These are phyloP conservation scores for Lasioglossum zephyrum DNA, from an alignment of 2,888 invertebrate genomes.

Conservation along the genomic window DNA sequence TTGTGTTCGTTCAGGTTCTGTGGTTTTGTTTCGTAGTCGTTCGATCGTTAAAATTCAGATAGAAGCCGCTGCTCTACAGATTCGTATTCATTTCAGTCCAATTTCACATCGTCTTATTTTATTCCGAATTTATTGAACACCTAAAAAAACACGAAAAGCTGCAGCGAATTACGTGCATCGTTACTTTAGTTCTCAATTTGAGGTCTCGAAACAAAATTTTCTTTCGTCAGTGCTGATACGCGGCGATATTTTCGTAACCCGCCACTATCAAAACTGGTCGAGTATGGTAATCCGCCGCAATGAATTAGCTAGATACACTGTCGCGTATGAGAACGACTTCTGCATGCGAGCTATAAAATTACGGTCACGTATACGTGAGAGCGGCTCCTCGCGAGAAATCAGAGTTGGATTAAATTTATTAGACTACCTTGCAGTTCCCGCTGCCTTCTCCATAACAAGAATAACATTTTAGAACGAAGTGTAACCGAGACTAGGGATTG, in stretches of 20 bases:
- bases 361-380: not conserved
- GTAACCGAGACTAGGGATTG: no score
- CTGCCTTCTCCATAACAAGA: not conserved
- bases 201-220: not conserved
- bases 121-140: not conserved
- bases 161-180: not conserved
- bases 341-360: not conserved
- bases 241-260: not conserved
- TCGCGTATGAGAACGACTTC: not conserved
- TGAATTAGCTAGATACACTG: not conserved
- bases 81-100: not conserved
- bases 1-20: not conserved
- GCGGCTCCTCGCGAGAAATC: not conserved
- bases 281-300: not conserved
- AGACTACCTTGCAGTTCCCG: not conserved
- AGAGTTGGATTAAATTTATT: not conserved
- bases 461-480: not conserved
- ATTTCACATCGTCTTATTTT: not conserved
- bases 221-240: not conserved
- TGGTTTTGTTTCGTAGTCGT: not conserved
- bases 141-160: not conserved
- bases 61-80: not conserved
- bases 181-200: not conserved
- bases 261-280: not conserved
- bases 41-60: not conserved